Evolutionary conservation across 2,113 vertebrate species (phyloP).

Genomic region (Speoplatyrhinus poulsoni): DNA sequence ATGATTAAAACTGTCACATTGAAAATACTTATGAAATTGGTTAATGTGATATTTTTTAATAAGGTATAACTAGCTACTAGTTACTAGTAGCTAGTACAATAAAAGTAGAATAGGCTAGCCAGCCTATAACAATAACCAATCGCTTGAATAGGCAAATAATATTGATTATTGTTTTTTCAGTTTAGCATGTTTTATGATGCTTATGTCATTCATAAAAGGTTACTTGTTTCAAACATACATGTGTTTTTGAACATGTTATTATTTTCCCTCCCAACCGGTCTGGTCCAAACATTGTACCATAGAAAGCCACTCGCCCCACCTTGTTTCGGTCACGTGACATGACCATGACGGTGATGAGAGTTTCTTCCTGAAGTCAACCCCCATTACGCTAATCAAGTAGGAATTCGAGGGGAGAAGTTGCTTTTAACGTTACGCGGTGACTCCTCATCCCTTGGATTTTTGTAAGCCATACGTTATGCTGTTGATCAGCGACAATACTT

Average conservation of each 20-base stretch:
- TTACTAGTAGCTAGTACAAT: no score
- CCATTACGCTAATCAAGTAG: slow-evolving; percentile 46
- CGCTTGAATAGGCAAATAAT: no score
- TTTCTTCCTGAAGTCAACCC: slow-evolving; percentile 68
- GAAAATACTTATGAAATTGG: no score
- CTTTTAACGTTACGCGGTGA: background rate
- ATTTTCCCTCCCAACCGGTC: background rate
- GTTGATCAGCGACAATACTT: background rate
- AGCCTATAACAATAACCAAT: no score
- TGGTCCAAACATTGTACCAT: background rate
- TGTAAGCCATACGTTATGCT: slow-evolving; percentile 41
- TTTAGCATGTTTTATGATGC: no score
- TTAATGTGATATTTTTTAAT: no score
- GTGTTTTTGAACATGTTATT: background rate
- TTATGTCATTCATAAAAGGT: no score
- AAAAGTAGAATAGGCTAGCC: no score
- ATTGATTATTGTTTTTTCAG: no score
- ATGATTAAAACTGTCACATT: no score
- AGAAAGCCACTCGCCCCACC: slow-evolving; percentile 43
- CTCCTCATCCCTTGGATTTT: slow-evolving; percentile 9
- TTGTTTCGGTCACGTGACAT: slow-evolving; percentile 73
- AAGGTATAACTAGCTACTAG: no score
- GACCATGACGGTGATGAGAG: slow-evolving; percentile 73
- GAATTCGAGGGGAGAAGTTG: slow-evolving; percentile 14
- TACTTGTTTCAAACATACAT: no score